Percentiles rank a stretch among this genome's conserved stretches.
These are phyloP conservation scores for Leucoma salicis DNA, from an alignment of 2,888 invertebrate genomes.

Conservation along the genomic window DNA sequence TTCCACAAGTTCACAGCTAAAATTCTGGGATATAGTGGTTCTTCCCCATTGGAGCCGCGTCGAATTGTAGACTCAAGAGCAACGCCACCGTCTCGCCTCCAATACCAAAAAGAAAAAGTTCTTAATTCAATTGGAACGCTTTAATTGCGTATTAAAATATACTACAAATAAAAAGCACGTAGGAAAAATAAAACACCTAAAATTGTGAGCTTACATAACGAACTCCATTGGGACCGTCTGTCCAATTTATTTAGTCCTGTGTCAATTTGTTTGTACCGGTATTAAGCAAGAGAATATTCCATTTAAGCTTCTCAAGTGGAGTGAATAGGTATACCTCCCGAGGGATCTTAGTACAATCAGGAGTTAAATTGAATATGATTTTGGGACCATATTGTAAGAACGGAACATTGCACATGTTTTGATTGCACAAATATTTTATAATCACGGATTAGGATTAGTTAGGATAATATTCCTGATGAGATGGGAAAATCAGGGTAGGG, in stretches of 20 bases:
- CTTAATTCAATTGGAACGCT: too few relatives aligned
- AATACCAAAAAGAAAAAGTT: too few relatives aligned
- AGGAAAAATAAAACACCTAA: slow-evolving; percentile 17
- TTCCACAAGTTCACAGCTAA: too few relatives aligned
- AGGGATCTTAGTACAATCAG: slow-evolving; percentile 51
- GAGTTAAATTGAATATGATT: slow-evolving; percentile 65
- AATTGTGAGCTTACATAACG: slow-evolving; percentile 25
- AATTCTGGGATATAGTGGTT: too few relatives aligned
- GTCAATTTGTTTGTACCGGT: slow-evolving; percentile 44
- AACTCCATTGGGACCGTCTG: slow-evolving; percentile 29
- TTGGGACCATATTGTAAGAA: slow-evolving; percentile 34
- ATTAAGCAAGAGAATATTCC: slow-evolving; percentile 35
- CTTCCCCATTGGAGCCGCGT: too few relatives aligned
- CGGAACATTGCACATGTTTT: slow-evolving; percentile 21
- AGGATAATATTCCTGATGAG: too few relatives aligned
- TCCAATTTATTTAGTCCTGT: slow-evolving; percentile 37
- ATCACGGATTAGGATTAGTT: slow-evolving; percentile 8
- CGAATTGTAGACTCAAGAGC: too few relatives aligned
- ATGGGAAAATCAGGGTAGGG: too few relatives aligned
- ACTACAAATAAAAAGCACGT: too few relatives aligned
- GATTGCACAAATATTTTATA: slow-evolving; percentile 31
- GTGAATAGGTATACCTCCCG: slow-evolving; percentile 38
- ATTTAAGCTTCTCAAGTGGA: slow-evolving; percentile 38
- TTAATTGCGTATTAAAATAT: too few relatives aligned
- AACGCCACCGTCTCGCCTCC: too few relatives aligned